Evolutionary conservation across 2,113 vertebrate genomes (phyloP).

Genomic region (Cyprinodon brontotheroides): DNA sequence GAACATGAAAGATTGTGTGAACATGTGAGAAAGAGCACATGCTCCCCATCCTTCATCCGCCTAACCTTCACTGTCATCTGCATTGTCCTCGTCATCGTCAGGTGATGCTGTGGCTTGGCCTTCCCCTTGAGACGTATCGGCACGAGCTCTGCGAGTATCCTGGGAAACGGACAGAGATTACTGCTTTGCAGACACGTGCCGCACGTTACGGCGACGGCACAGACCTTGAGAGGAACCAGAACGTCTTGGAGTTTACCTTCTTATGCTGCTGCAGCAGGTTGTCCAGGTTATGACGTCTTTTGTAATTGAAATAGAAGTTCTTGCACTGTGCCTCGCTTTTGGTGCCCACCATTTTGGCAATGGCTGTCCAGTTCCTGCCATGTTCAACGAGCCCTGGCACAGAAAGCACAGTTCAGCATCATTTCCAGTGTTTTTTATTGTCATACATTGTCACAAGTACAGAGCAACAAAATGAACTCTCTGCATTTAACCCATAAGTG

Average conservation of each 20-base stretch:
- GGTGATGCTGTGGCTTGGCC: conserved; percentile 91
- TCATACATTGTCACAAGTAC: too few relatives aligned
- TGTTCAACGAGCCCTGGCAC: conserved; percentile 92
- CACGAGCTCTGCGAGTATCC: conserved; percentile 86
- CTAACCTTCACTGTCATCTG: conserved; percentile 96
- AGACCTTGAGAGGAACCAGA: background rate
- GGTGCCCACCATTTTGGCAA: conserved; percentile 98
- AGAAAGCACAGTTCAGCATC: conserved; percentile 9
- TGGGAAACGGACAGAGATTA: conserved; percentile 41
- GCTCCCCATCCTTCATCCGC: conserved; percentile 23
- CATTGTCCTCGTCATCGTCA: conserved; percentile 96
- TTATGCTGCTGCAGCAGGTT: conserved; percentile 97
- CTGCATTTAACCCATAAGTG: too few relatives aligned
- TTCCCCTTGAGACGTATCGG: conserved; percentile 92
- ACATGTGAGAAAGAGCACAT: background rate
- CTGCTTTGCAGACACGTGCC: too few relatives aligned
- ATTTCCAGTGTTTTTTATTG: too few relatives aligned
- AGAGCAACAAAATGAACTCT: too few relatives aligned
- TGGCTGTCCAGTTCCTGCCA: conserved; percentile 96
- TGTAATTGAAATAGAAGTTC: conserved; percentile 99
- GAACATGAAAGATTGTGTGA: conserved; percentile 1
- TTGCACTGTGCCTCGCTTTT: conserved; percentile 99
- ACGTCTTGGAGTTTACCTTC: conserved; percentile 74
- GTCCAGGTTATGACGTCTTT: conserved; percentile 95
- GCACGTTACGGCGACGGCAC: background rate